phyloP scores from a whole-genome alignment of 2,797 vertebrate genomes.

The Pseudochirops cupreus region DNA sequence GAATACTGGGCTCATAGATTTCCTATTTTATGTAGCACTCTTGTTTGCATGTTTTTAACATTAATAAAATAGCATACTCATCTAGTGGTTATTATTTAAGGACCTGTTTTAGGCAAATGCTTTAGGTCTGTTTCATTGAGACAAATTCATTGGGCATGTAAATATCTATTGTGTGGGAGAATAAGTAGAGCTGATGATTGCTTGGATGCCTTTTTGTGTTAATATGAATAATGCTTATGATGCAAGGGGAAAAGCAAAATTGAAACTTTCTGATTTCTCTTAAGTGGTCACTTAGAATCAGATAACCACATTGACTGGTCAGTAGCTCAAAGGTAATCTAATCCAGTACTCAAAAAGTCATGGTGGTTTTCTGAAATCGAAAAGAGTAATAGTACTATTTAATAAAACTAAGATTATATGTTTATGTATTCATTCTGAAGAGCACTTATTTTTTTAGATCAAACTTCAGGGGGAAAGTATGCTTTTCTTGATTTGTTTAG shows the following conservation, averaged over 20 bases:
- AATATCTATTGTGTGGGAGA: conserved; percentile 19
- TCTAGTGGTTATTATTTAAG: conserved; percentile 47
- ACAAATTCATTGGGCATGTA: conserved; percentile 10
- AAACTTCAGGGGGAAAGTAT: neutral
- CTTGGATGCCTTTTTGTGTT: neutral
- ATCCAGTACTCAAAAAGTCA: neutral
- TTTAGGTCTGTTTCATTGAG: conserved; percentile 43
- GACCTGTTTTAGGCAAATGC: conserved; percentile 45
- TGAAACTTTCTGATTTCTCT: neutral
- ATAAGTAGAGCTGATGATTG: neutral
- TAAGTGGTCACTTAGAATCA: conserved; percentile 24
- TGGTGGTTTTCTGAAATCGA: neutral
- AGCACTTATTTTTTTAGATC: neutral
- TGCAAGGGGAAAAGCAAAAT: conserved; percentile 8
- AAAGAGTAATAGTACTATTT: neutral
- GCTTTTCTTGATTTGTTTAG: neutral
- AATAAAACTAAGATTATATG: neutral
- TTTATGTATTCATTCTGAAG: neutral
- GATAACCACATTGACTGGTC: neutral
- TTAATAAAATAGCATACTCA: conserved; percentile 41
- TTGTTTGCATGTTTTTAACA: conserved; percentile 43
- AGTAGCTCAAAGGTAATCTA: neutral
- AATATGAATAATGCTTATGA: neutral
- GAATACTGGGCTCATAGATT: neutral
- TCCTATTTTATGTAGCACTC: neutral